Percentiles rank a stretch among this genome's conserved stretches.
These are phyloP conservation scores for Apistogramma diplotaenia DNA, from an alignment of 2,113 vertebrate genomes.

Conservation along the genomic window DNA sequence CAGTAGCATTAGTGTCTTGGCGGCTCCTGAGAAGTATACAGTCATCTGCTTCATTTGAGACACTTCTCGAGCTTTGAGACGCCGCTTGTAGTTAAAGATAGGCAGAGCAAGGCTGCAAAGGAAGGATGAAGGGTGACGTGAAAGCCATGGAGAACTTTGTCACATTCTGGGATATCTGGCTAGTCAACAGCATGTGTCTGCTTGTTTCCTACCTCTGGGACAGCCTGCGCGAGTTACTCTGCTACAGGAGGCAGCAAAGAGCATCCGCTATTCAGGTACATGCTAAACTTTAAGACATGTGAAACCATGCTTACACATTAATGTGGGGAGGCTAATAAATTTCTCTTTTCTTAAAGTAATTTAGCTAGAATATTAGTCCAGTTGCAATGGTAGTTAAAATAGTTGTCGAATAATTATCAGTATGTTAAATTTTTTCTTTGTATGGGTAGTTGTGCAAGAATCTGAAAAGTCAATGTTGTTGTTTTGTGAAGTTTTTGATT, in stretches of 20 bases:
- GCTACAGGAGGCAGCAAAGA: conserved; percentile 72
- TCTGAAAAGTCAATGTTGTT: not conserved
- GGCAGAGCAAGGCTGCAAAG: not conserved
- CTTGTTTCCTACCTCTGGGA: conserved; percentile 82
- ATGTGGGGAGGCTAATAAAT: not conserved
- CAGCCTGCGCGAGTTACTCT: conserved; percentile 76
- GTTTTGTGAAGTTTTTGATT: not conserved
- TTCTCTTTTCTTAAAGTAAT: not conserved
- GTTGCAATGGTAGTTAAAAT: not conserved
- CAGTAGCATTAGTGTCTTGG: conserved; percentile 30
- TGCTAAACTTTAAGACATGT: conserved; percentile 53
- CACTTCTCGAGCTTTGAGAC: conserved; percentile 17
- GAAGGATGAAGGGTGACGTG: conserved; percentile 40
- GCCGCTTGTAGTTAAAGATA: conserved; percentile 18
- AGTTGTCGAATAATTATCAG: not conserved
- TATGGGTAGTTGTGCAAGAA: not conserved
- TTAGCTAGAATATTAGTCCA: not conserved
- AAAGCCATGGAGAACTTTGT: conserved; percentile 72
- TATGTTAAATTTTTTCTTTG: not conserved
- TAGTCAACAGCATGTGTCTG: conserved; percentile 82
- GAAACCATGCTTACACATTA: not conserved
- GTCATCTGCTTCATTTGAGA: conserved; percentile 39
- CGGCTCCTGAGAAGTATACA: conserved; percentile 10
- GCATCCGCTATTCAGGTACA: conserved; percentile 83
- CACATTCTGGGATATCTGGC: conserved; percentile 80